phyloP scores from a whole-genome alignment of 2,113 vertebrate species.

The Chaenogobius annularis region DNA sequence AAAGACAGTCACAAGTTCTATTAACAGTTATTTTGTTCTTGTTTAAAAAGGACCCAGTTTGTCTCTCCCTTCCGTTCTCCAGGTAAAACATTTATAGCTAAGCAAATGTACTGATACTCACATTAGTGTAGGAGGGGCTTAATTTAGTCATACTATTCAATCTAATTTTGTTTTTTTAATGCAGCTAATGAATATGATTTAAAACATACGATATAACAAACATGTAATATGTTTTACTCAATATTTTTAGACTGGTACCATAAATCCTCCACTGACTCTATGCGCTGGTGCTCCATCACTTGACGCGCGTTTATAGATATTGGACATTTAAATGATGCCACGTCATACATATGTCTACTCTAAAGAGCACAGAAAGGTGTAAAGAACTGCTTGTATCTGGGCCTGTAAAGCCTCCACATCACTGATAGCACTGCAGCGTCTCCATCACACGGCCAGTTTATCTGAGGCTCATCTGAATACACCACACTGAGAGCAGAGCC shows the following conservation, averaged over 20 bases:
- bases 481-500: constrained; percentile 39
- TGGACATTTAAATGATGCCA: constrained; percentile 14
- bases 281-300: constrained; percentile 1
- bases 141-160: too few species aligned
- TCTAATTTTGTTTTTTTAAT: too few species aligned
- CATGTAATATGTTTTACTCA: too few species aligned
- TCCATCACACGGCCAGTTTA: constrained; percentile 53
- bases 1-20: too few species aligned
- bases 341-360: constrained; percentile 7
- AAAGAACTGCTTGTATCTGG: constrained; percentile 18
- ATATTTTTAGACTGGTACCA: not conserved
- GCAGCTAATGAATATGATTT: too few species aligned
- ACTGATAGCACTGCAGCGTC: constrained; percentile 45
- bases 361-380: constrained; percentile 29
- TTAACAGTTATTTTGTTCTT: too few species aligned
- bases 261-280: constrained; percentile 7
- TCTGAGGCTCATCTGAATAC: constrained; percentile 62
- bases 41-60: too few species aligned
- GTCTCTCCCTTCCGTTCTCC: too few species aligned
- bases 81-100: too few species aligned
- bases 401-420: constrained; percentile 13
- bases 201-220: too few species aligned
- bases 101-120: too few species aligned
- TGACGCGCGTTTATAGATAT: constrained; percentile 7
- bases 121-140: too few species aligned